Evolutionary conservation across 2,113 vertebrate genomes (phyloP).

Genomic region (Phaethon lepturus): DNA sequence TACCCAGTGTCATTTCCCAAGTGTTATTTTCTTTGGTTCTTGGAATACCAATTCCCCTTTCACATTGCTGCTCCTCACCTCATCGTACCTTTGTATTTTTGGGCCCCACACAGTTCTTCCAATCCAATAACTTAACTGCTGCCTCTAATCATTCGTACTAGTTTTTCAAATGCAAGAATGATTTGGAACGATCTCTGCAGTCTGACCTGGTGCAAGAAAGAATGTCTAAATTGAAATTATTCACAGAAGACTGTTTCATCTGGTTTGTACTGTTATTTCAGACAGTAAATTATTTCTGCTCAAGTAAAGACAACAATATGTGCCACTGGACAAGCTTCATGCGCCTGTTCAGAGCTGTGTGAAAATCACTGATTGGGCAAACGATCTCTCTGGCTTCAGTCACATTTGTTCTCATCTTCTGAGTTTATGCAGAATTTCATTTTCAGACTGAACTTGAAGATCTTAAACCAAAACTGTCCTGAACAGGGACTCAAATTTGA

Average conservation of each 20-base stretch:
- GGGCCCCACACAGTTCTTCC: not conserved
- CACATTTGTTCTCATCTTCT: not conserved
- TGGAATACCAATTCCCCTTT: not conserved
- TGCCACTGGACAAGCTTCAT: not conserved
- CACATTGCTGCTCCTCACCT: not conserved
- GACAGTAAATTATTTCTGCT: not conserved
- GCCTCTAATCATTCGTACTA: fast-evolving
- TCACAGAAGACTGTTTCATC: not conserved
- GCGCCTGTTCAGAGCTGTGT: not conserved
- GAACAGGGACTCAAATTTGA: not conserved
- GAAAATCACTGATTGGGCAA: not conserved
- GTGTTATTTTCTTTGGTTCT: not conserved
- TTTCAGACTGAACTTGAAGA: not conserved
- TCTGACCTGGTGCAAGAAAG: not conserved
- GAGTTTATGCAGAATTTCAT: not conserved
- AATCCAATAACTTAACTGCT: not conserved
- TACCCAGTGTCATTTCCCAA: not conserved
- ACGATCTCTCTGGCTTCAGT: not conserved
- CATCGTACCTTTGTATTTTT: not conserved
- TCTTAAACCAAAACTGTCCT: not conserved
- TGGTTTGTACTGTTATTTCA: not conserved
- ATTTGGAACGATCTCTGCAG: not conserved
- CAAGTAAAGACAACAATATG: not conserved
- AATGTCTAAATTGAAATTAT: not conserved
- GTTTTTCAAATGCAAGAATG: not conserved